Conservation (phyloP, 2,888 invertebrate species). For the Hirtodrosophila duncani region DNA sequence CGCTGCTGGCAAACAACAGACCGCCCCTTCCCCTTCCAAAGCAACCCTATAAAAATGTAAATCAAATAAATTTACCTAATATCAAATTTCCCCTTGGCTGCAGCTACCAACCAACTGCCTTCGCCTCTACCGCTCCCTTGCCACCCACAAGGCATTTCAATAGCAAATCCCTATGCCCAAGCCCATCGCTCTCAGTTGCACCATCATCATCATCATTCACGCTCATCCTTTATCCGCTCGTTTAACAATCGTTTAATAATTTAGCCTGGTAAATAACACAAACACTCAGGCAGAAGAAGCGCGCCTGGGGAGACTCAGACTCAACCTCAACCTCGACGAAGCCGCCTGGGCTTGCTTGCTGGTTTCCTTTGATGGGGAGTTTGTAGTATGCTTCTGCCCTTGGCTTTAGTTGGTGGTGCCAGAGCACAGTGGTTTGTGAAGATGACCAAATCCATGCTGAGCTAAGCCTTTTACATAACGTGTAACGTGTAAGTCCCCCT, state of each 20-base stretch:
- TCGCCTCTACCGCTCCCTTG: constrained; percentile 3
- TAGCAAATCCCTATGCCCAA: constrained; percentile 1
- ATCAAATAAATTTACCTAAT: constrained; percentile 75
- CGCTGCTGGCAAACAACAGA: constrained; percentile 60
- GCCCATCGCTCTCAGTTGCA: constrained; percentile 5
- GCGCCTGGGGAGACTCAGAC: constrained; percentile 8
- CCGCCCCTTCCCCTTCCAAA: constrained; percentile 18
- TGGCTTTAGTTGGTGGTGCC: no score
- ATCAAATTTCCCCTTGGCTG: constrained; percentile 70
- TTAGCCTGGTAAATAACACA: constrained; percentile 76
- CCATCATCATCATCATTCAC: constrained; percentile 71
- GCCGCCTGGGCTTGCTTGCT: constrained; percentile 12
- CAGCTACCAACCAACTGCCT: constrained; percentile 31
- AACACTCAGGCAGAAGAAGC: constrained; percentile 51
- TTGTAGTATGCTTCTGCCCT: no score
- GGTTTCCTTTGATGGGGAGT: no score
- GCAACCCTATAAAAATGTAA: constrained; percentile 72
- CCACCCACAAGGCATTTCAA: constrained; percentile 4
- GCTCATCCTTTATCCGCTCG: constrained; percentile 73
- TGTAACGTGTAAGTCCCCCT: no score
- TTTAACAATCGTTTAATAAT: constrained; percentile 76
- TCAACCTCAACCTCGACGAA: no score
- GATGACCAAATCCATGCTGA: no score
- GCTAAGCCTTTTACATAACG: no score
- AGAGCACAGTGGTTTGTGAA: no score